phyloP scores from a whole-genome alignment of 1,140 invertebrate species.

The Drosophila navojoa region DNA sequence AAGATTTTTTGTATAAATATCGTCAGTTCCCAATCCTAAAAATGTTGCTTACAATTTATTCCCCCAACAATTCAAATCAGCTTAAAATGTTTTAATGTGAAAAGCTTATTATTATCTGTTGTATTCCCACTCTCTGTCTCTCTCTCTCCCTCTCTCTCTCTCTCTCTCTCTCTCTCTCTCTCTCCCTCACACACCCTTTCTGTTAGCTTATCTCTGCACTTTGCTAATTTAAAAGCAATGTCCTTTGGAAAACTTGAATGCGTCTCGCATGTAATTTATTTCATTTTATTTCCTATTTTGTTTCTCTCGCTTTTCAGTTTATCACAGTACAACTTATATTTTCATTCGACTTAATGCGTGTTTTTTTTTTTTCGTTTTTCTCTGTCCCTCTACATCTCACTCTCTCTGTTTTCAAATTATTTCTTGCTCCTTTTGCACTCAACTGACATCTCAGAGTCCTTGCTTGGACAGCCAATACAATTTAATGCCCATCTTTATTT shows the following conservation, averaged over 20 bases:
- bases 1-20: too few species aligned
- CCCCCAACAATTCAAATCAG: too few species aligned
- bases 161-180: not conserved
- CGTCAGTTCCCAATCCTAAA: too few species aligned
- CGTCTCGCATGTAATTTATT: conserved; percentile 14
- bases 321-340: conserved; percentile 1
- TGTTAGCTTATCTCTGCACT: not conserved
- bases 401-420: not conserved
- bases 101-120: not conserved
- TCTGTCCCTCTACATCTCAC: not conserved
- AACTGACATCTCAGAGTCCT: conserved; percentile 17
- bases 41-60: too few species aligned
- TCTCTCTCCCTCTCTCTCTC: not conserved
- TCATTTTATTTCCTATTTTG: not conserved
- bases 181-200: too few species aligned
- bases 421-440: not conserved
- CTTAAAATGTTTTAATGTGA: too few species aligned
- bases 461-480: conserved; percentile 9
- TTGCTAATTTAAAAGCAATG: conserved; percentile 20
- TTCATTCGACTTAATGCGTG: conserved; percentile 5
- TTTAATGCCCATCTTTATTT: conserved; percentile 15
- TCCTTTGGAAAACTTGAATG: not conserved
- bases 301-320: not conserved
- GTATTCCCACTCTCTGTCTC: not conserved
- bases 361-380: not conserved